Base-by-base conservation (phyloP, 2,113 vertebrate genomes). In the Mesoclemmys tuberculata region DNA sequence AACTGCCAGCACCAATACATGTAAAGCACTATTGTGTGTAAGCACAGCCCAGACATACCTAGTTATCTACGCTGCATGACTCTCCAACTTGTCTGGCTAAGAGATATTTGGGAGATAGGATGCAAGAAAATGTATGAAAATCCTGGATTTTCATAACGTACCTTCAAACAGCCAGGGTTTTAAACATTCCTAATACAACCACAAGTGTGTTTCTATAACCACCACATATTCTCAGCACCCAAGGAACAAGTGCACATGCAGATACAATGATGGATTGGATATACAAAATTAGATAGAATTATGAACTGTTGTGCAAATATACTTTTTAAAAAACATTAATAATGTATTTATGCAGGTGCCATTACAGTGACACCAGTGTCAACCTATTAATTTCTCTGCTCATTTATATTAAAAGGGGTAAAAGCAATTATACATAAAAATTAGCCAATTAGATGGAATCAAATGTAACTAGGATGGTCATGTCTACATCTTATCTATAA, bases 221-320 rank as follows among this genome's bases (percentile, higher is more conserved):
- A 80, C 31, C 55, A 4, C 0, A 9, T 0, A 0, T 7, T 80
- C 90, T 48, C 55, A 19, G 52, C 35, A 79, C 56, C 52, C 29
- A n/a, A 31, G 80, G 64, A 41, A 91, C 94, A 95, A 81, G 2
- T 0, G 6, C 10, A 68, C 24, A 54, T 26, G 82, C 44, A 87
- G 87, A 89, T 56, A 77, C 93, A 94, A 71, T 0, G 71, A 44
- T 79, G 68, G 74, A 78, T 21, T 56, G 84, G 35, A 19, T 0
- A 58, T 16, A 80, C 58, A 56, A 82, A 55, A 1, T 44, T 2
- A 16, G 1, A 44, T 0, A 51, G 2, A 77, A 4, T n/a, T 2
- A 22, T 2, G 24, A 0, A 29, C 0, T 10, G 14, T 49, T 21
- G 77, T 10, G 8, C 1, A 46, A 2, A 77, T 0, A 29, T 0